These are phyloP conservation scores for Odocoileus virginianus DNA, from an alignment of 2,113 vertebrate genomes.

Conservation along the genomic window DNA sequence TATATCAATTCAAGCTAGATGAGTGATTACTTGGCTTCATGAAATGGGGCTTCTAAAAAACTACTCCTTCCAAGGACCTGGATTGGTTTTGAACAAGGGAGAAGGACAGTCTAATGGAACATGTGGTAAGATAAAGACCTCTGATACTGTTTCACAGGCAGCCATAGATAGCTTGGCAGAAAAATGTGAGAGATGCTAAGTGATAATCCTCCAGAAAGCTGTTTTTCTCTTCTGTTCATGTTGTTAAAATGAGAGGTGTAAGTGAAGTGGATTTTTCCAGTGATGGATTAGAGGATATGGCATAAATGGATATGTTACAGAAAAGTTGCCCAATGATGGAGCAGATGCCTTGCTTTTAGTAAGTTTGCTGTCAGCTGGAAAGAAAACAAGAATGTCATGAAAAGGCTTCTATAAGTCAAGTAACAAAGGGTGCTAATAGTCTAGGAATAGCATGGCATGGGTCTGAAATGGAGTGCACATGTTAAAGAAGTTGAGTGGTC, in stretches of 20 bases:
- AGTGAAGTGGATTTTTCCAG: neutral
- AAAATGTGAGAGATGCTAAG: neutral
- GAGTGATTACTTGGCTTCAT: neutral
- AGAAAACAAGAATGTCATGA: neutral
- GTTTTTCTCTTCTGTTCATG: neutral
- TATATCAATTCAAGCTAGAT: neutral
- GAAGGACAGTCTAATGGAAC: neutral
- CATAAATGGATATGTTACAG: neutral
- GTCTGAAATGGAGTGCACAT: neutral
- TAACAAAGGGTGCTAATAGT: neutral
- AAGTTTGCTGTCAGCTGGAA: neutral
- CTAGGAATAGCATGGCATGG: neutral
- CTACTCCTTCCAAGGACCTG: neutral
- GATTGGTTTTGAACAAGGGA: neutral
- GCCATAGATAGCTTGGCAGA: neutral
- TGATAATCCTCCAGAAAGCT: neutral
- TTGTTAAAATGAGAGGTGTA: neutral
- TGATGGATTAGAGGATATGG: neutral
- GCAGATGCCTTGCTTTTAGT: neutral
- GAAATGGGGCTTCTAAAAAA: neutral
- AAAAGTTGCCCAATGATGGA: neutral
- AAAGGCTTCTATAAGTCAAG: neutral
- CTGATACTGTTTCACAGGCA: neutral
- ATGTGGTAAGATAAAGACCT: neutral
- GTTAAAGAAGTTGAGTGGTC: neutral